Evolutionary conservation across 1,140 invertebrate genomes (phyloP).

Genomic region (Vollenhovia emeryi): DNA sequence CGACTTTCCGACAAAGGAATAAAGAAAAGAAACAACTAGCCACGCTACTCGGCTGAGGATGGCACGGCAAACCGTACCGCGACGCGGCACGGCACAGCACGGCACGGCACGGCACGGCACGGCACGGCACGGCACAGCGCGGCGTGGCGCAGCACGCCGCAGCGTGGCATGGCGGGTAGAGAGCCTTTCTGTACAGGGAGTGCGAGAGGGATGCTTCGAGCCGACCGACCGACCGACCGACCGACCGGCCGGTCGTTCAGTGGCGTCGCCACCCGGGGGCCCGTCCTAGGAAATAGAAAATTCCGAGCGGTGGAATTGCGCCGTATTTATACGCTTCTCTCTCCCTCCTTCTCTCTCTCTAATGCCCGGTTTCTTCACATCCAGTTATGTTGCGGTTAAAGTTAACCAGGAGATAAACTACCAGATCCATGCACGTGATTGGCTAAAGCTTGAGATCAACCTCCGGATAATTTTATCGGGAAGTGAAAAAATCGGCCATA

Average conservation of each 20-base stretch:
- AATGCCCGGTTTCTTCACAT: no score
- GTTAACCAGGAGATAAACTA: no score
- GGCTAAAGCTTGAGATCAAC: no score
- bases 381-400: no score
- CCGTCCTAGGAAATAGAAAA: conserved; percentile 1
- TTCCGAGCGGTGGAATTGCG: not conserved
- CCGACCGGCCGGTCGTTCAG: conserved; percentile 68
- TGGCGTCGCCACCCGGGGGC: conserved; percentile 71
- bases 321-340: not conserved
- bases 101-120: conserved; percentile 61
- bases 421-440: no score
- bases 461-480: no score
- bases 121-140: conserved; percentile 66
- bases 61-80: conserved; percentile 77
- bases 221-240: conserved; percentile 57
- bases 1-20: conserved; percentile 85
- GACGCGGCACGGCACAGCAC: conserved; percentile 42
- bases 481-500: no score
- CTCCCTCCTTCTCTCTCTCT: not conserved
- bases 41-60: conserved; percentile 81
- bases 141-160: conserved; percentile 62
- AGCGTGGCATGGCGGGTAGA: conserved; percentile 76
- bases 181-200: conserved; percentile 72
- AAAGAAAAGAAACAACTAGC: conserved; percentile 85
- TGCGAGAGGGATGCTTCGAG: conserved; percentile 64